Evolutionary conservation across 2,113 vertebrate genomes (phyloP), one percentile per base, ranked within the genome.

Genomic region (Alethe diademata): DNA sequence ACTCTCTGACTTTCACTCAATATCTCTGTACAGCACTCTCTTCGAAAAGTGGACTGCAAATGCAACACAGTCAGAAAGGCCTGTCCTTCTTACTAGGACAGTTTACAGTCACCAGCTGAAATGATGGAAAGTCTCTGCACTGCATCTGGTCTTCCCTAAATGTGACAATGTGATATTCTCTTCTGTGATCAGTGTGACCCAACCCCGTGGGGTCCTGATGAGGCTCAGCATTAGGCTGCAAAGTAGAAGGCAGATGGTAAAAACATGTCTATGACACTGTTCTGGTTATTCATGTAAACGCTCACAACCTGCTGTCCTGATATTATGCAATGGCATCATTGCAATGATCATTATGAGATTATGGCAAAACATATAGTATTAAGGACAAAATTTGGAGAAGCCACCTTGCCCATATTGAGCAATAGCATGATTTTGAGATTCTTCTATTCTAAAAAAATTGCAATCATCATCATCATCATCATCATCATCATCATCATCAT

Each of bases 361-460:
- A 53, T 3, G 2, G 5, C 28, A 36, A 58, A 5, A 36, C 3
- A 40, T 33, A 35, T 1, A 0, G 8, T 17, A 11, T 12, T n/a
- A 9, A 84, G 42, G 18, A 9, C 13, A 76, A 72, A 67, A 29
- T 76, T 9, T 64, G 29, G 12, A 67, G 35, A 60, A 73, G 22
- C 2, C 4, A 60, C 35, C 11, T 64, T 76, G 18, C 10, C 9
- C 7, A 1, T 43, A 31, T 17, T 64, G 6, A 75, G 1, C 5
- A 20, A 66, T 3, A 29, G 13, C 9, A 36, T 11, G 9, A 67
- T 62, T 64, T 36, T 71, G 24, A 31, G 29, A 50, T 31, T 75
- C n/a, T 86, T 66, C 7, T 75, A 31, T 17, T 43, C 22, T 64
- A 42, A 51, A 88, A 43, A 5, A 78, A 35, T 29, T 66, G 5